phyloP scores from a whole-genome alignment of 2,888 invertebrate species.

The Chrysomela aeneicollis region DNA sequence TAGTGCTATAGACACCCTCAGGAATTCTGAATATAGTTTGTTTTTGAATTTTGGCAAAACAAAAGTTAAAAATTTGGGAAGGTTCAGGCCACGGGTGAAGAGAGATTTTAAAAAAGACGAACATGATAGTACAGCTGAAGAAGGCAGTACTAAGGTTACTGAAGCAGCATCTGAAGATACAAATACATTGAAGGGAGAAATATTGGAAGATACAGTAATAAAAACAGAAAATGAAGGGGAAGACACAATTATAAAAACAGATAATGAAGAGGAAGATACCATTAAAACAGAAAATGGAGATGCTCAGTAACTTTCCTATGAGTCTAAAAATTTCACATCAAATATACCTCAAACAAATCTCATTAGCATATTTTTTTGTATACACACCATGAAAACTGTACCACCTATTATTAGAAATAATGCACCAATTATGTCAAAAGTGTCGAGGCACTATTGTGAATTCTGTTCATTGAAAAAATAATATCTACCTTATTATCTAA shows the following conservation, averaged over 20 bases:
- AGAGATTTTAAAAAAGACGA: slow-evolving; percentile 3
- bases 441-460: too few relatives aligned
- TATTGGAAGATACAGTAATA: not conserved
- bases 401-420: not conserved
- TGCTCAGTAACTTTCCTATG: not conserved
- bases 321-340: too few relatives aligned
- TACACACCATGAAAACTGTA: not conserved
- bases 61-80: slow-evolving; percentile 27
- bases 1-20: slow-evolving; percentile 22
- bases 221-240: too few relatives aligned
- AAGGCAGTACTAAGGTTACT: not conserved
- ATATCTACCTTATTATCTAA: not conserved
- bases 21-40: slow-evolving; percentile 26
- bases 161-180: slow-evolving; percentile 14
- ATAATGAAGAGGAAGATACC: too few relatives aligned
- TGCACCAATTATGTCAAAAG: too few relatives aligned
- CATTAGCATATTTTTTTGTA: not conserved
- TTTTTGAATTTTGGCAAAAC: slow-evolving; percentile 31
- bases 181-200: not conserved
- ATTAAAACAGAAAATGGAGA: not conserved
- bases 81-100: slow-evolving; percentile 25
- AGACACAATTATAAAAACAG: too few relatives aligned
- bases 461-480: too few relatives aligned
- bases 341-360: too few relatives aligned
- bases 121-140: slow-evolving; percentile 10